phyloP scores from a whole-genome alignment of 2,888 invertebrate genomes.

The Deilephila porcellus region DNA sequence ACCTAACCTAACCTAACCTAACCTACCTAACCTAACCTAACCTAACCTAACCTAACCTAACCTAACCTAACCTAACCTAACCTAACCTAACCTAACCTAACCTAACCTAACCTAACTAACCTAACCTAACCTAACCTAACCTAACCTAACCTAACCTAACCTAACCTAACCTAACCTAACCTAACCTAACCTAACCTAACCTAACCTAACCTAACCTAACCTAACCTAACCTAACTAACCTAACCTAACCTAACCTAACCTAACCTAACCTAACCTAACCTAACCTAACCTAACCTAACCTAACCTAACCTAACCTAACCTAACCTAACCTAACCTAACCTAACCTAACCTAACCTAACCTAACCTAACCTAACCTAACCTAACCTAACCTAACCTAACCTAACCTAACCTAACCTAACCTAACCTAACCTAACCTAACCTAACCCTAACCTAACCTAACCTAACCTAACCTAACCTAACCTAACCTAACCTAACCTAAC shows the following conservation, averaged over 20 bases:
- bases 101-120: constrained; percentile 34
- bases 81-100: constrained; percentile 10
- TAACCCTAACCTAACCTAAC: constrained; percentile 35
- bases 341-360: constrained; percentile 32
- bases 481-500: constrained; percentile 38
- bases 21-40: constrained; percentile 27
- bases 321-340: constrained; percentile 32
- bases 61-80: constrained; percentile 29
- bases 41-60: constrained; percentile 27
- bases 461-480: constrained; percentile 37
- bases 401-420: constrained; percentile 30
- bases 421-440: constrained; percentile 35
- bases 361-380: constrained; percentile 32
- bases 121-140: constrained; percentile 38
- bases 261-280: constrained; percentile 36
- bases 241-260: constrained; percentile 37
- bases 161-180: constrained; percentile 31
- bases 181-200: constrained; percentile 37
- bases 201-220: constrained; percentile 37
- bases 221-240: constrained; percentile 39
- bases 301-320: constrained; percentile 34
- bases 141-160: not conserved
- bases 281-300: constrained; percentile 36
- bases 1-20: constrained; percentile 26
- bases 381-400: constrained; percentile 30